Percentiles rank a stretch among this genome's conserved stretches.
Conservation (phyloP, 2,888 invertebrate genomes). For the Rhamphomyia laevipes region DNA sequence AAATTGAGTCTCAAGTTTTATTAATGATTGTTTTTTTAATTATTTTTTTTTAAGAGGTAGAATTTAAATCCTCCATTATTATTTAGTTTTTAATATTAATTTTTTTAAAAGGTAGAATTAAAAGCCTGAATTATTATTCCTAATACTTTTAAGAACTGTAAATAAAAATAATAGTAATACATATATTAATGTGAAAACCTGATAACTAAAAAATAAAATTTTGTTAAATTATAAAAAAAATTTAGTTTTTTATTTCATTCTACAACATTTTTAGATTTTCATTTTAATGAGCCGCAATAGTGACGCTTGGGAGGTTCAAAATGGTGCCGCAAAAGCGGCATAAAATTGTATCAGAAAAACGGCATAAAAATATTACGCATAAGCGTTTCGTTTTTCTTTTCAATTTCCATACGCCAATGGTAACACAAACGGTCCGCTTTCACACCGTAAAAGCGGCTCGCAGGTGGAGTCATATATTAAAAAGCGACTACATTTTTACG, state of each 20-base stretch:
- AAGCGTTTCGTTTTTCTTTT: background rate
- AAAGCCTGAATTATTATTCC: background rate
- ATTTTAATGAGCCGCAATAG: too few species aligned
- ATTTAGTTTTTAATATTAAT: background rate
- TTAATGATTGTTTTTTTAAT: background rate
- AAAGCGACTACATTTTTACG: background rate
- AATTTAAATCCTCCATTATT: background rate
- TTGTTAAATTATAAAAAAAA: too few species aligned
- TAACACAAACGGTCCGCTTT: background rate
- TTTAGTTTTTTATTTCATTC: too few species aligned
- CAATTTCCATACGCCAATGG: background rate
- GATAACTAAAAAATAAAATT: too few species aligned
- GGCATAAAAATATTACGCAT: background rate
- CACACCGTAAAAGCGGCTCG: background rate
- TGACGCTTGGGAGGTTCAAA: background rate
- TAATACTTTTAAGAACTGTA: too few species aligned
- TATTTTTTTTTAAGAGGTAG: background rate
- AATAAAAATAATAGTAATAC: too few species aligned
- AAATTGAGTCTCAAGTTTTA: too few species aligned
- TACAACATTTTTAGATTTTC: too few species aligned
- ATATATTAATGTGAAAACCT: too few species aligned
- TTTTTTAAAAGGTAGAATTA: background rate
- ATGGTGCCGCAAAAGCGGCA: background rate
- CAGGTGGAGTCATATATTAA: background rate
- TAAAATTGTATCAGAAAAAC: background rate